Conservation (phyloP, 2,888 invertebrate species). For the Drosophila flavopinicola region DNA sequence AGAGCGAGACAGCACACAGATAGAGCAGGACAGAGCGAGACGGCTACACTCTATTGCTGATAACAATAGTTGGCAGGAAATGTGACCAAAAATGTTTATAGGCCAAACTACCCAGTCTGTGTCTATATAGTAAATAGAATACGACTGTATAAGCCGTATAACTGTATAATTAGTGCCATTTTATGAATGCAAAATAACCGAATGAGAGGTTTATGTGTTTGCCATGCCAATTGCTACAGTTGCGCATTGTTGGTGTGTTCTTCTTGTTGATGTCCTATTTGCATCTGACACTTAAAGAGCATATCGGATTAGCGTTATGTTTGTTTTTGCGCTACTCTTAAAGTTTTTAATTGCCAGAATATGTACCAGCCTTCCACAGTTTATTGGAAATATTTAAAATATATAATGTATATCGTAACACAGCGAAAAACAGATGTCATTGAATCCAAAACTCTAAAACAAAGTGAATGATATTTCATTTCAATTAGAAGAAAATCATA, state of each 20-base stretch:
- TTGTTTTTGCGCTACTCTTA: too few species aligned
- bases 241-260: conserved; percentile 14
- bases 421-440: too few species aligned
- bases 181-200: conserved; percentile 71
- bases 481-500: too few species aligned
- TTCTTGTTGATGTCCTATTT: background rate
- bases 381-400: too few species aligned
- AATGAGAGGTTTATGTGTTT: conserved; percentile 69
- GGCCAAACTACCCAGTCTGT: conserved; percentile 23
- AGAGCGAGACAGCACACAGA: conserved; percentile 5
- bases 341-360: too few species aligned
- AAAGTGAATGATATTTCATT: too few species aligned
- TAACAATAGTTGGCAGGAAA: conserved; percentile 61
- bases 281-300: background rate
- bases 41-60: conserved; percentile 33
- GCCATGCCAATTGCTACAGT: conserved; percentile 43
- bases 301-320: background rate
- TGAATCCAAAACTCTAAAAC: too few species aligned
- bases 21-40: background rate
- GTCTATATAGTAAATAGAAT: conserved; percentile 2
- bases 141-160: conserved; percentile 49
- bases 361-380: too few species aligned
- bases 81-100: conserved; percentile 66
- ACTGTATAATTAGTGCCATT: conserved; percentile 74
- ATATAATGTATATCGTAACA: too few species aligned